A percentile compares a stretch with the other conserved stretches of the same genome.
phyloP scores from a whole-genome alignment of 2,888 invertebrate genomes.

The Hypselothyrea guttata region DNA sequence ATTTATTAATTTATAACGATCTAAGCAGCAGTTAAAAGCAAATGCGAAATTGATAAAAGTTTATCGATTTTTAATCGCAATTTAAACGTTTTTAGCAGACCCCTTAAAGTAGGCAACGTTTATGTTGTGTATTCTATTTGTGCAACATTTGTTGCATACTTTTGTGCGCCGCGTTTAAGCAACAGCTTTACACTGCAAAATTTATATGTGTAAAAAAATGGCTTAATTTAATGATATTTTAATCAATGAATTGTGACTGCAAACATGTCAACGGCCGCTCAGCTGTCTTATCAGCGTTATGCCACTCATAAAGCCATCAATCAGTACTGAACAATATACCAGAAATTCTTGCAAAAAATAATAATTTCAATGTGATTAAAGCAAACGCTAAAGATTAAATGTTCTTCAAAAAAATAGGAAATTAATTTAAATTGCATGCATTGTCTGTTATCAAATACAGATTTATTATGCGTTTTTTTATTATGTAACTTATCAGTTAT shows the following conservation, averaged over 20 bases:
- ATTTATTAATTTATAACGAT: too few relatives aligned
- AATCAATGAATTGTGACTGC: conserved; percentile 2
- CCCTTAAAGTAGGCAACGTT: conserved; percentile 27
- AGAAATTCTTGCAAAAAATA: conserved; percentile 2
- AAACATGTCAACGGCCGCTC: conserved; percentile 29
- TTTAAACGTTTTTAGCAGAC: not conserved
- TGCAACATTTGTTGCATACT: conserved; percentile 26
- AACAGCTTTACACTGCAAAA: conserved; percentile 27
- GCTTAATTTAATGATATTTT: not conserved
- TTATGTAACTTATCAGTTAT: too few relatives aligned
- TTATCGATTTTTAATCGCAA: too few relatives aligned
- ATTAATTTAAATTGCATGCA: too few relatives aligned
- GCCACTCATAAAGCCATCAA: not conserved
- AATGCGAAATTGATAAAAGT: too few relatives aligned
- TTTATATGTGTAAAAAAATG: too few relatives aligned
- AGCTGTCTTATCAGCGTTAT: conserved; percentile 29
- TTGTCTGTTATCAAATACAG: too few relatives aligned
- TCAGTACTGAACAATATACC: conserved; percentile 2
- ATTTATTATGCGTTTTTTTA: too few relatives aligned
- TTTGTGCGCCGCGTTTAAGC: conserved; percentile 16
- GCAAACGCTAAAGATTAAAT: conserved; percentile 1
- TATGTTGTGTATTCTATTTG: conserved; percentile 15
- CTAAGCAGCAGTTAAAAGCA: too few relatives aligned
- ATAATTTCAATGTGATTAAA: not conserved
- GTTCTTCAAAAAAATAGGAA: too few relatives aligned